Base-by-base conservation (phyloP, 2,888 invertebrate species). In the Lucinisca nassula region DNA sequence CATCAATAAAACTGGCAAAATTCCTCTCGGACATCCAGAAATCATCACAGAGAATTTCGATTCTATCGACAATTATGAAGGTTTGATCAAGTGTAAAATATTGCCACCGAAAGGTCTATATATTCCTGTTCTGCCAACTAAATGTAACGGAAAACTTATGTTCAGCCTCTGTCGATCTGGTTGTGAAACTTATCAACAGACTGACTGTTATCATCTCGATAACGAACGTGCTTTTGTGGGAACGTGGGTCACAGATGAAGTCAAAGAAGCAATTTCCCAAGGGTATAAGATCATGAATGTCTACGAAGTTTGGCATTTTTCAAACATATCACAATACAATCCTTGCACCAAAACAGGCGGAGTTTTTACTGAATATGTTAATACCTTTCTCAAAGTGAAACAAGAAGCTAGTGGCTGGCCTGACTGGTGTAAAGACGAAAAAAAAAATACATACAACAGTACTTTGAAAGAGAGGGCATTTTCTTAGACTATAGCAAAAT, bases 221-320 rank as follows among this genome's bases (percentile, higher is more conserved):
- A 82, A 84, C 14, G 92, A 95, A 27, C 82, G 94, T 51, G 78
- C 84, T 17, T 84, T 95, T 8, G 79, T 37, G 0, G 94, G 96
- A 21, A 95, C 95, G 8, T 96, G 94, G 95, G 94, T 96, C 4
- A 91, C 92, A 0, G 93, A 93, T 61, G 96, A 96, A 87, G 40
- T 96, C 0, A 72, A 92, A 55, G 93, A 91, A 87, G 96, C 95
- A 14, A 24, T 95, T 0, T 55, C 85, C 55, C 85, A 87, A 24
- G 95, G 95, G 0, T 96, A 96, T 79, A 86, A 83, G 79, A 88
- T 96, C 24, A 8, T 94, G 0, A 82, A 95, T 30, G 90, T 95
- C 10, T 86, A 89, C 55, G 95, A 95, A 88, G 92, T 95, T n/a
- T 96, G 95, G 93, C 92, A 95, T 72, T 96, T 95, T 73, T 45